Conservation (phyloP, 2,113 vertebrate genomes). For the Petroica traversi region DNA sequence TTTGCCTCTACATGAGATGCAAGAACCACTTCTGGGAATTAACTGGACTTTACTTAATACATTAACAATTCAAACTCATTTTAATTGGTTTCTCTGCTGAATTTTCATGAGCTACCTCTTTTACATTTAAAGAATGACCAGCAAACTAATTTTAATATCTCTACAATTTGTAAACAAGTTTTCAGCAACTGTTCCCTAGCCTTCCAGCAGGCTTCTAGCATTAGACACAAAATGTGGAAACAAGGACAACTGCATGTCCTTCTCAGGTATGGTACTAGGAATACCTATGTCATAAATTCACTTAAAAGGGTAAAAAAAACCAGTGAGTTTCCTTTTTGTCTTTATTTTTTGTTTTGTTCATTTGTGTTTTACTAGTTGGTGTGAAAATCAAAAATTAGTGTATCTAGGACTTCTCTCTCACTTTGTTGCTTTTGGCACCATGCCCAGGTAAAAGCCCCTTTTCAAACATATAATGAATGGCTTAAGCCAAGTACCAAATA, state of each 20-base stretch:
- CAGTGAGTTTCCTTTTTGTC: not conserved
- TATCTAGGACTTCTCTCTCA: not conserved
- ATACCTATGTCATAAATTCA: not conserved
- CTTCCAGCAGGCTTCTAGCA: not conserved
- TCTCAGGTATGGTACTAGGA: not conserved
- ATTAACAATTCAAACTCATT: not conserved
- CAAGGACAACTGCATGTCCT: not conserved
- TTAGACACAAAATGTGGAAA: not conserved
- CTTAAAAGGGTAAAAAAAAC: not conserved
- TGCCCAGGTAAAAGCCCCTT: constrained; percentile 17
- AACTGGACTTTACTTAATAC: not conserved
- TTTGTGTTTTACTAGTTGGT: not conserved
- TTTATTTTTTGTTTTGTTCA: not conserved
- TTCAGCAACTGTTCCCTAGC: not conserved
- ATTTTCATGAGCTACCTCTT: not conserved
- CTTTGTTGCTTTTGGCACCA: not conserved
- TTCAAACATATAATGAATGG: constrained; percentile 38
- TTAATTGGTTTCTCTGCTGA: not conserved
- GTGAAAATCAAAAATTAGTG: not conserved
- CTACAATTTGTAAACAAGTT: not conserved
- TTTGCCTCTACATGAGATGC: not conserved
- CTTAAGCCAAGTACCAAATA: constrained; percentile 27
- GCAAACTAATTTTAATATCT: not conserved
- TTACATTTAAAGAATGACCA: not conserved
- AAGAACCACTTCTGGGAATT: not conserved